Percentiles rank a stretch among this genome's conserved stretches.
Evolutionary conservation across 1,140 invertebrate species (phyloP).

Genomic region (Nomia melanderi): DNA sequence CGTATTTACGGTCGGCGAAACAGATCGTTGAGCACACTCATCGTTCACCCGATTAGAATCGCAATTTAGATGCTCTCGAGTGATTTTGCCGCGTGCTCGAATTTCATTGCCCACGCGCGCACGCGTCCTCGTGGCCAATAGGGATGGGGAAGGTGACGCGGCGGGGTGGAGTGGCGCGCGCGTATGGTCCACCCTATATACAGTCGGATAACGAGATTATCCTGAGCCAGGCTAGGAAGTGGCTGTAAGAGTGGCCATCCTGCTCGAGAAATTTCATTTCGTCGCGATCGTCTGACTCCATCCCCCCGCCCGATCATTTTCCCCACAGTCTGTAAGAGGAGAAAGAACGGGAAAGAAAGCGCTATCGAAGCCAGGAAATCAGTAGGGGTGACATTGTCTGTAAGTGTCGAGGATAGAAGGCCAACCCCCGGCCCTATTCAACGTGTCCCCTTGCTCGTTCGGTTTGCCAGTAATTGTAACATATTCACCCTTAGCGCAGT

Average conservation of each 20-base stretch:
- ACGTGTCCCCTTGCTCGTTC: constrained; percentile 56
- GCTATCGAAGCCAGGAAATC: constrained; percentile 48
- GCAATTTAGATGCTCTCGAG: constrained; percentile 61
- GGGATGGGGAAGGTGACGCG: neutral
- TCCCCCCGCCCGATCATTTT: neutral
- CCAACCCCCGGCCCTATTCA: constrained; percentile 43
- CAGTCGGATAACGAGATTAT: constrained; percentile 65
- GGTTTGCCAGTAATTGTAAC: constrained; percentile 80
- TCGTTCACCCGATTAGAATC: constrained; percentile 58
- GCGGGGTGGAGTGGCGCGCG: neutral
- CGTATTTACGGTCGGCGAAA: constrained; percentile 53
- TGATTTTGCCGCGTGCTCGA: constrained; percentile 59
- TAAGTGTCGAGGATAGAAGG: constrained; percentile 68
- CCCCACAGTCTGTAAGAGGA: constrained; percentile 33
- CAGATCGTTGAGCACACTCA: constrained; percentile 39
- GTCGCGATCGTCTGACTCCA: constrained; percentile 15
- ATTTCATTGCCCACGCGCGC: constrained; percentile 58
- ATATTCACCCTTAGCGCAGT: constrained; percentile 72
- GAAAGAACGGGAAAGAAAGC: neutral
- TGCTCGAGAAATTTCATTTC: constrained; percentile 70
- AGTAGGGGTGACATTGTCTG: constrained; percentile 69
- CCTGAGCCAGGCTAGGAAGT: constrained; percentile 46
- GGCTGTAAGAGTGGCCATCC: constrained; percentile 36
- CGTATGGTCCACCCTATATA: constrained; percentile 43
- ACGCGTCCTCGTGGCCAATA: constrained; percentile 26